Conservation (phyloP, 2,888 invertebrate species). For the Periphyllus acericola region DNA sequence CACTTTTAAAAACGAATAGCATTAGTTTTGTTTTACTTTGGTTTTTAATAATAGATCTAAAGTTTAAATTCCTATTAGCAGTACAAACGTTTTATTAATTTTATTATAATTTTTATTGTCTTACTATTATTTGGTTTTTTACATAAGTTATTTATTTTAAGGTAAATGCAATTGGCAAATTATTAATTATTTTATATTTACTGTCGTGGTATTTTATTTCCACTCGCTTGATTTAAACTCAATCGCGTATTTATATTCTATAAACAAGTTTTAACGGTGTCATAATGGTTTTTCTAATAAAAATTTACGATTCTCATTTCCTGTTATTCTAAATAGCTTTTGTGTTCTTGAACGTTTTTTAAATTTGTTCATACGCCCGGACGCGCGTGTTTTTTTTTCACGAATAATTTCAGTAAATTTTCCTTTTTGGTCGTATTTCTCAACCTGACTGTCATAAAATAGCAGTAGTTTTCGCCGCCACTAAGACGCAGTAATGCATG, state of each 20-base stretch:
- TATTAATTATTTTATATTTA: constrained; percentile 23
- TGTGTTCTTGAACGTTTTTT: background rate
- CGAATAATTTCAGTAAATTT: background rate
- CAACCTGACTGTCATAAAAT: background rate
- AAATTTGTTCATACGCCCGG: background rate
- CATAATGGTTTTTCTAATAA: background rate
- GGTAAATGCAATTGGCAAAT: constrained; percentile 41
- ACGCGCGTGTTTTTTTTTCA: background rate
- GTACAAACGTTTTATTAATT: constrained; percentile 41
- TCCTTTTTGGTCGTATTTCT: constrained; percentile 5
- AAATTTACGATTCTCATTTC: background rate
- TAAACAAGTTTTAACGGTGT: background rate
- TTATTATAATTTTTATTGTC: constrained; percentile 9
- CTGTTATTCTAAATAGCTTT: background rate
- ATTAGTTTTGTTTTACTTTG: constrained; percentile 42
- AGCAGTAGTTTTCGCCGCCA: background rate
- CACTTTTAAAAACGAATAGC: constrained; percentile 48
- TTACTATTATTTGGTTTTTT: constrained; percentile 11
- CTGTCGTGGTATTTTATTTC: background rate
- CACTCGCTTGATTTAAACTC: background rate
- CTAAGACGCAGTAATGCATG: background rate
- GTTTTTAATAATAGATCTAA: constrained; percentile 50
- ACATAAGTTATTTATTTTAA: constrained; percentile 22
- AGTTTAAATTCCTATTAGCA: constrained; percentile 58
- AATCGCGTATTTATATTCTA: background rate